A percentile compares a stretch with the other conserved stretches of the same genome.
phyloP scores from a whole-genome alignment of 2,113 vertebrate species.

The Nerophis lumbriciformis region DNA sequence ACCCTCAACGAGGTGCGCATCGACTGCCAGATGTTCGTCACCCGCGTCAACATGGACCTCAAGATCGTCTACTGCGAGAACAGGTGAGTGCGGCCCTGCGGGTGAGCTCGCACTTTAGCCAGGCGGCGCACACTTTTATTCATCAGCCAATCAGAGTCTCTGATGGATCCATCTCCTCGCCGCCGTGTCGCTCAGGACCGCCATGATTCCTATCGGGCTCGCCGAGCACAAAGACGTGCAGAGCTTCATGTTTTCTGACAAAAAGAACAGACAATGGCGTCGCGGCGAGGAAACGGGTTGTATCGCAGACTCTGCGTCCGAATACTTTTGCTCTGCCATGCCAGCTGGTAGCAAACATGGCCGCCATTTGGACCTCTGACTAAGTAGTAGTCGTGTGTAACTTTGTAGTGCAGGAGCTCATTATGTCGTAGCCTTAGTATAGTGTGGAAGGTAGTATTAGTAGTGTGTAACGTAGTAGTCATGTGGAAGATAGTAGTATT shows the following conservation, averaged over 20 bases:
- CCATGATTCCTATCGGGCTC: constrained; percentile 41
- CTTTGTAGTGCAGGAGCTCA: no score
- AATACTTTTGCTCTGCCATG: no score
- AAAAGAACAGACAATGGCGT: constrained; percentile 34
- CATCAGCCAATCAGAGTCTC: constrained; percentile 48
- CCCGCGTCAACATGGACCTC: constrained; percentile 98
- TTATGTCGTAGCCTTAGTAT: no score
- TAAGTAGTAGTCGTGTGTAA: no score
- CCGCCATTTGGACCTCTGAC: no score
- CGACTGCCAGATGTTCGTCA: constrained; percentile 99
- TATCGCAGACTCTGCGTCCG: background rate
- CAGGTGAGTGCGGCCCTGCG: constrained; percentile 78
- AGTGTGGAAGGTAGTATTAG: no score
- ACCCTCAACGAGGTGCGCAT: constrained; percentile 99
- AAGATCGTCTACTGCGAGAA: constrained; percentile 99
- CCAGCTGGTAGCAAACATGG: no score
- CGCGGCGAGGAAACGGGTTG: constrained; percentile 48
- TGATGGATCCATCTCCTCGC: constrained; percentile 43
- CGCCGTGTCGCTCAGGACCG: constrained; percentile 25
- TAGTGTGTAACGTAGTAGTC: no score
- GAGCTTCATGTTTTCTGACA: constrained; percentile 43
- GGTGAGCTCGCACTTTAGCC: no score
- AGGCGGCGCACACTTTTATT: constrained; percentile 28
- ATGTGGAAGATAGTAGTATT: no score
- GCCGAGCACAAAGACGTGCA: constrained; percentile 4